Percentiles rank a stretch among this genome's conserved stretches.
These are phyloP conservation scores for Pygoscelis antarcticus DNA, from an alignment of 2,113 vertebrate genomes.

Conservation along the genomic window DNA sequence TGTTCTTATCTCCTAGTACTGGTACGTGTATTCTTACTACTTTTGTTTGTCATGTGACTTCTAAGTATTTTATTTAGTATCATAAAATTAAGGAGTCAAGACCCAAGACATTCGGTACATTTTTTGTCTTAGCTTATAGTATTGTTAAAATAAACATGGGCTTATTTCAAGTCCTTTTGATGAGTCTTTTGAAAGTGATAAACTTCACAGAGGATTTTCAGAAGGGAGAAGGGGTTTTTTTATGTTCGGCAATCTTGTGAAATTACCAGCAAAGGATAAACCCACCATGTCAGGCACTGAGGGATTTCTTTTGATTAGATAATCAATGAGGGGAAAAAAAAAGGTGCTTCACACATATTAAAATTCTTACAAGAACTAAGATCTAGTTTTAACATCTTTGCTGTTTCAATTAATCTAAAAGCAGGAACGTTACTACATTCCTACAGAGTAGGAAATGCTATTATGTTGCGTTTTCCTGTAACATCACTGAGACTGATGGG, in stretches of 20 bases:
- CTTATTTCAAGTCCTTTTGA: neutral
- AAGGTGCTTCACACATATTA: neutral
- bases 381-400: neutral
- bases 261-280: neutral
- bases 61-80: neutral
- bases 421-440: neutral
- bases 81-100: neutral
- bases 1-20: neutral
- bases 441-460: neutral
- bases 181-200: neutral
- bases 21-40: neutral
- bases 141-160: neutral
- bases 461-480: neutral
- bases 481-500: neutral
- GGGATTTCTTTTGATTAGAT: conserved; percentile 4
- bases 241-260: neutral
- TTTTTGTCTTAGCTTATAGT: neutral
- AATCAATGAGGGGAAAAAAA: accelerated
- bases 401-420: neutral
- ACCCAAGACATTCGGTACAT: neutral
- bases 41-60: neutral
- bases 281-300: neutral
- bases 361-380: neutral
- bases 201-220: neutral
- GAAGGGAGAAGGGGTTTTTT: neutral